These are phyloP conservation scores for Fopius arisanus DNA, from an alignment of 1,140 invertebrate species.

Conservation along the genomic window DNA sequence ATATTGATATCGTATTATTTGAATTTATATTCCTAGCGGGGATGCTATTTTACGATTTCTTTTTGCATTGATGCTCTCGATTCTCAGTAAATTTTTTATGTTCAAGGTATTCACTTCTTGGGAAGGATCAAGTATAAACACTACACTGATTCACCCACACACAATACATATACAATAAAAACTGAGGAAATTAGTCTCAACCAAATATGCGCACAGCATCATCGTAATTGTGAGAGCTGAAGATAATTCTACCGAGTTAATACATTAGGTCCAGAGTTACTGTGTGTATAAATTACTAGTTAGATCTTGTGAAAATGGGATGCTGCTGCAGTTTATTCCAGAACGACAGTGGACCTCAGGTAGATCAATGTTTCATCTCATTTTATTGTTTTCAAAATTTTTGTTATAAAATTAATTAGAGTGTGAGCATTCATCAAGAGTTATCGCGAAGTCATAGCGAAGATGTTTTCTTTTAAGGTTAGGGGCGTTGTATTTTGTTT, in stretches of 20 bases:
- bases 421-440: background rate
- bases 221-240: background rate
- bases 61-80: too few species aligned
- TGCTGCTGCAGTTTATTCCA: slow-evolving; percentile 69
- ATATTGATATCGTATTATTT: too few species aligned
- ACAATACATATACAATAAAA: background rate
- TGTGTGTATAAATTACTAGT: background rate
- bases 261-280: background rate
- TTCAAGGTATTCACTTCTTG: background rate
- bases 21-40: too few species aligned
- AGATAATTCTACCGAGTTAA: background rate
- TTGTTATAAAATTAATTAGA: background rate
- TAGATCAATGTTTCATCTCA: slow-evolving; percentile 41
- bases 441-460: background rate
- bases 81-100: background rate
- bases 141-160: background rate
- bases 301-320: slow-evolving; percentile 45
- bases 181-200: background rate
- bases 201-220: background rate
- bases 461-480: background rate
- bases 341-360: slow-evolving; percentile 68
- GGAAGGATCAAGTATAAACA: background rate
- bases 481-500: background rate
- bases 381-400: background rate
- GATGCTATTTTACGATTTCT: too few species aligned